Percentiles rank a stretch among this genome's conserved stretches.
Evolutionary conservation across 2,113 vertebrate genomes (phyloP).

Genomic region (Sturnus vulgaris): DNA sequence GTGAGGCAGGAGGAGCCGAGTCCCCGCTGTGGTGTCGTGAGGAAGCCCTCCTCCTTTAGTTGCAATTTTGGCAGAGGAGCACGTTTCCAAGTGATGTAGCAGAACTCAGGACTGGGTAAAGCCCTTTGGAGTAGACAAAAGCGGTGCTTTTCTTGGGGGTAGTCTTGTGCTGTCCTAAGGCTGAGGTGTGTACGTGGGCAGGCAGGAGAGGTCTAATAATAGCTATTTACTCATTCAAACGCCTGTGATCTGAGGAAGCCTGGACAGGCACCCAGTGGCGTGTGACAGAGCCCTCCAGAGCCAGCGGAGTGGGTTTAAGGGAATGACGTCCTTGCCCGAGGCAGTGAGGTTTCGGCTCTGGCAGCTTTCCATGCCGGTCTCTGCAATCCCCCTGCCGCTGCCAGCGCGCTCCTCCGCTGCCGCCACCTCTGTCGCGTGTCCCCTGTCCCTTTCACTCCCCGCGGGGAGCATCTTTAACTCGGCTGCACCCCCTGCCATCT

Average conservation of each 20-base stretch:
- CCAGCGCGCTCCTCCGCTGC: not conserved
- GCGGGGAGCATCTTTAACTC: not conserved
- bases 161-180: not conserved
- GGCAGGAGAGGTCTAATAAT: conserved; percentile 43
- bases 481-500: conserved; percentile 23
- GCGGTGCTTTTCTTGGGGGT: not conserved
- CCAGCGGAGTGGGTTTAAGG: not conserved
- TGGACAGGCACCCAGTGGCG: not conserved
- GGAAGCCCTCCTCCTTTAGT: not conserved
- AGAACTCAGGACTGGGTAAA: not conserved
- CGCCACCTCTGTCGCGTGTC: not conserved
- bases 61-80: not conserved
- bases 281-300: conserved; percentile 30
- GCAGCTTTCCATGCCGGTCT: not conserved
- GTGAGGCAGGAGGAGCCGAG: not conserved
- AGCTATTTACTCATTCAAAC: conserved; percentile 12
- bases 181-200: not conserved
- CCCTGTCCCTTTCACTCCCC: not conserved
- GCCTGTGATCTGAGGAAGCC: conserved; percentile 14
- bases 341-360: conserved; percentile 14
- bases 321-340: conserved; percentile 23
- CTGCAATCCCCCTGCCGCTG: not conserved
- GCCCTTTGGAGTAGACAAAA: not conserved
- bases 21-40: not conserved
- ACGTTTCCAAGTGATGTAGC: not conserved